Evolutionary conservation across 1,140 invertebrate species (phyloP).

Genomic region (Lepidurus packardi): DNA sequence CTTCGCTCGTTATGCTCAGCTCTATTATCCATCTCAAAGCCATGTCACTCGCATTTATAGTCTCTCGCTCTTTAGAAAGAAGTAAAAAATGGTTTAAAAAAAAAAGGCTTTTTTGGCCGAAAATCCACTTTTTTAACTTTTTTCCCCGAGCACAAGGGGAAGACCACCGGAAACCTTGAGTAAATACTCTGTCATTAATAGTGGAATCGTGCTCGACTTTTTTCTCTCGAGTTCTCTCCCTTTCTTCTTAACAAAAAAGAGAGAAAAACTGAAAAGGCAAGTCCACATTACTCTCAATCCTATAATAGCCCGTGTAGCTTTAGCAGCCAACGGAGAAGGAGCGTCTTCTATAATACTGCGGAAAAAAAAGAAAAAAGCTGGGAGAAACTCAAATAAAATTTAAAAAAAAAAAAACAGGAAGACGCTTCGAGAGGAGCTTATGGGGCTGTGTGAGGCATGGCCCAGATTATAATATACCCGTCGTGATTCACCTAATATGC

Average conservation of each 20-base stretch:
- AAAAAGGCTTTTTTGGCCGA: background rate
- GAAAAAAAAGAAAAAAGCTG: background rate
- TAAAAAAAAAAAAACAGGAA: background rate
- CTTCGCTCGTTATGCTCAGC: no score
- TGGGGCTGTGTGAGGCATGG: background rate
- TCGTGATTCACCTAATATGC: conserved; percentile 21
- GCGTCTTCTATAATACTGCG: background rate
- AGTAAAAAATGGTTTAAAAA: background rate
- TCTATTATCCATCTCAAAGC: no score
- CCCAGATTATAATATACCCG: conserved; percentile 10
- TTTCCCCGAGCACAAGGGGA: background rate
- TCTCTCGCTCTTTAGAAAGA: no score
- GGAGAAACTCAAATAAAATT: background rate
- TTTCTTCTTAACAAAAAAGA: background rate
- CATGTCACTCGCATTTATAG: no score
- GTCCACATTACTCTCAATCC: background rate
- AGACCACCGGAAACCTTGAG: background rate
- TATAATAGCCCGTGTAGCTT: background rate
- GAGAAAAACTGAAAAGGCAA: background rate
- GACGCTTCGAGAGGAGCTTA: background rate
- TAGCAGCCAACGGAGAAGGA: background rate
- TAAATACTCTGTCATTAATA: conserved; percentile 16
- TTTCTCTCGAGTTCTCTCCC: background rate
- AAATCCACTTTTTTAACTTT: background rate
- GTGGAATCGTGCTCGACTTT: background rate